A percentile compares a stretch with the other conserved stretches of the same genome.
phyloP scores from a whole-genome alignment of 2,888 invertebrate genomes.

The Lomographa bimaculata region DNA sequence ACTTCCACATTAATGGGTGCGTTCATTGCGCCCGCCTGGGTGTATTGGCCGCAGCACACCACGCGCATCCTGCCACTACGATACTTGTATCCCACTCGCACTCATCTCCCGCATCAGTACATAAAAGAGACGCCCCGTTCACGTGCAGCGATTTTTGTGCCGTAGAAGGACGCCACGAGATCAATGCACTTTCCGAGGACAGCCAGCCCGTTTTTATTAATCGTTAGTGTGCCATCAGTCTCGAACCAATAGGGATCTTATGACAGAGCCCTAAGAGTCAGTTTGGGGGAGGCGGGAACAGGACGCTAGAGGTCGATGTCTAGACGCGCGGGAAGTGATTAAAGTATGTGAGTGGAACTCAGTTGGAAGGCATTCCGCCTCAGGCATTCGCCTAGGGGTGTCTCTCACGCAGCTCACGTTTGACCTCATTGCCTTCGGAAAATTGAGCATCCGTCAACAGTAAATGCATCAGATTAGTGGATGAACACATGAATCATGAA shows the following conservation, averaged over 20 bases:
- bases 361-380: conserved; percentile 57
- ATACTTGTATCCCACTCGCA: conserved; percentile 66
- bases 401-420: too few relatives aligned
- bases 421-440: conserved; percentile 14
- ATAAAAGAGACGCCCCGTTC: conserved; percentile 68
- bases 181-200: conserved; percentile 83
- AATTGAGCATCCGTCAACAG: conserved; percentile 6
- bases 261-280: conserved; percentile 52
- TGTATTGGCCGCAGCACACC: conserved; percentile 79
- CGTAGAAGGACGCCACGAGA: conserved; percentile 79
- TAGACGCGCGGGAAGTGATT: conserved; percentile 75
- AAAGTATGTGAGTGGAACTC: conserved; percentile 62
- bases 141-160: conserved; percentile 80
- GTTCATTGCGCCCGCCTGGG: conserved; percentile 80
- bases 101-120: conserved; percentile 45
- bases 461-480: too few relatives aligned
- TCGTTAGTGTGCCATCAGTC: conserved; percentile 53
- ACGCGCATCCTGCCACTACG: conserved; percentile 80
- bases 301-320: conserved; percentile 55
- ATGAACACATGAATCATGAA: too few relatives aligned
- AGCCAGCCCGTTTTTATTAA: conserved; percentile 75
- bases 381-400: conserved; percentile 47
- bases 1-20: conserved; percentile 72
- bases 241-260: conserved; percentile 64
- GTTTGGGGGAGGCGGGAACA: conserved; percentile 43